phyloP scores from a whole-genome alignment of 2,797 vertebrate genomes.

The Fistularia tabacaria region DNA sequence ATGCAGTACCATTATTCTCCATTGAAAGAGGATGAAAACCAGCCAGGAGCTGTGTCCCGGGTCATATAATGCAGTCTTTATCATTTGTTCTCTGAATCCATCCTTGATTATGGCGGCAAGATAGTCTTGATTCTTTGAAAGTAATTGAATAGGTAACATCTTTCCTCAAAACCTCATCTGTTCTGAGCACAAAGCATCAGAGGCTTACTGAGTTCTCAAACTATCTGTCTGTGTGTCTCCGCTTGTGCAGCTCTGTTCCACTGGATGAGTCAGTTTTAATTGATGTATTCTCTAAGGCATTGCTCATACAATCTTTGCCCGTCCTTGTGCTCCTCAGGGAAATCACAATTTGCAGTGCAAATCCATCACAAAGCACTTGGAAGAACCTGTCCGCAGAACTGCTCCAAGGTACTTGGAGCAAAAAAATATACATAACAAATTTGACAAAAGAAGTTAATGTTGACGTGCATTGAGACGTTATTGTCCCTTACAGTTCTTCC shows the following conservation, averaged over 20 bases:
- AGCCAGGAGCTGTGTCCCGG: conserved; percentile 45
- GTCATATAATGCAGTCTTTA: conserved; percentile 39
- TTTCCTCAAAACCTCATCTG: conserved; percentile 24
- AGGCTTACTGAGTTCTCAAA: conserved; percentile 26
- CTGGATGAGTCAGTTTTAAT: conserved; percentile 68
- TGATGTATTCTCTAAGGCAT: conserved; percentile 79
- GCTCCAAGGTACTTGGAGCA: conserved; percentile 58
- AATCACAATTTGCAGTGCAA: conserved; percentile 74
- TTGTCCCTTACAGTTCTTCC: conserved; percentile 21
- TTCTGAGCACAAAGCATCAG: conserved; percentile 39
- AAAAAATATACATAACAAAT: conserved; percentile 32
- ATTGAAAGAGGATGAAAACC: conserved; percentile 39
- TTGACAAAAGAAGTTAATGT: conserved; percentile 33
- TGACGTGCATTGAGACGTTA: conserved; percentile 38
- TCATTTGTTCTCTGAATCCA: conserved; percentile 38
- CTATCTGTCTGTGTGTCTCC: conserved; percentile 28
- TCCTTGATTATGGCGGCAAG: conserved; percentile 13
- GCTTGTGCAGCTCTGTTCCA: conserved; percentile 59
- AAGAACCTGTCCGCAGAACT: conserved; percentile 57
- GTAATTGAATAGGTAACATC: conserved; percentile 34
- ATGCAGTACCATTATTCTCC: conserved; percentile 58
- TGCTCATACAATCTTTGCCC: conserved; percentile 72
- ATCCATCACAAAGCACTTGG: conserved; percentile 65
- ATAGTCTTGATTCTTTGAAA: conserved; percentile 33
- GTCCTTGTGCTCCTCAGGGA: conserved; percentile 77